phyloP scores from a whole-genome alignment of 2,797 vertebrate genomes.

The Serranus cabrilla region DNA sequence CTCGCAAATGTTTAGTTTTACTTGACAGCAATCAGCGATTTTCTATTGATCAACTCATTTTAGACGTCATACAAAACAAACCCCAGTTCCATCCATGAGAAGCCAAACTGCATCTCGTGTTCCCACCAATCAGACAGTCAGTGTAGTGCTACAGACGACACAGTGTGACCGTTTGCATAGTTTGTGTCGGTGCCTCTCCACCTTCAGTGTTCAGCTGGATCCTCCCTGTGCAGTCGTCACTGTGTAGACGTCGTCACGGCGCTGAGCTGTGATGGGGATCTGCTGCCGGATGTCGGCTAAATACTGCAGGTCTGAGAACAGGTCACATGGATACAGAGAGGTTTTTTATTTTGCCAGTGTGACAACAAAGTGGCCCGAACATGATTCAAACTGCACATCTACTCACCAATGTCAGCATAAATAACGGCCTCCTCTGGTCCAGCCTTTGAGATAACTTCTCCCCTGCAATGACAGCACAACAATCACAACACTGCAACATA shows the following conservation, averaged over 20 bases:
- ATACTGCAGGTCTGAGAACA: conserved; percentile 91
- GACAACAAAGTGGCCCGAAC: too few relatives aligned
- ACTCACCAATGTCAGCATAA: conserved; percentile 94
- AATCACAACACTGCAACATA: background rate
- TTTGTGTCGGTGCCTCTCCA: background rate
- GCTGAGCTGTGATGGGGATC: conserved; percentile 92
- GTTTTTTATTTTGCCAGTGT: background rate
- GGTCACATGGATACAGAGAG: background rate
- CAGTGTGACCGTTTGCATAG: background rate
- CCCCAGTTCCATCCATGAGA: background rate
- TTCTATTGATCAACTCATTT: background rate
- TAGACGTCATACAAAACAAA: background rate
- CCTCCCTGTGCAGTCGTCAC: conserved; percentile 75
- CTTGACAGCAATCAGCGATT: too few relatives aligned
- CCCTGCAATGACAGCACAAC: conserved; percentile 83
- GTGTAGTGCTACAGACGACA: background rate
- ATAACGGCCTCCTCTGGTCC: conserved; percentile 88
- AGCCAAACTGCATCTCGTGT: background rate
- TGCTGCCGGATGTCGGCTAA: conserved; percentile 92
- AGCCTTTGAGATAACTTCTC: conserved; percentile 93
- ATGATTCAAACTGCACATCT: background rate
- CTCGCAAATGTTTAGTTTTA: background rate
- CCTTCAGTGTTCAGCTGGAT: conserved; percentile 36
- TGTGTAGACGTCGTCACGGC: conserved; percentile 90
- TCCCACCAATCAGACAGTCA: background rate